Percentiles rank a stretch among this genome's conserved stretches.
Conservation (phyloP, 2,888 invertebrate genomes). For the Nudaria mundana region DNA sequence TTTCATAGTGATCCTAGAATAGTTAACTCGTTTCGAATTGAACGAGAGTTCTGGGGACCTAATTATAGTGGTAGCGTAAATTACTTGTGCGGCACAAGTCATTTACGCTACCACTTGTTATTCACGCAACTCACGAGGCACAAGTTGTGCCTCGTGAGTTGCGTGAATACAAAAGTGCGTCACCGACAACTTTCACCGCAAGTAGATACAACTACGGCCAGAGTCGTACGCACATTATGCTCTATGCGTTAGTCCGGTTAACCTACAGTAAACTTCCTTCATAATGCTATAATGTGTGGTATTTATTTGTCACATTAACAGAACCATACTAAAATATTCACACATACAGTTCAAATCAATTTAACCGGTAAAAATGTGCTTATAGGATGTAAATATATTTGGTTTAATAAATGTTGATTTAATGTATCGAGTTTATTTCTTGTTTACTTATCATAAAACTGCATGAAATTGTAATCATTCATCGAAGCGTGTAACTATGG, state of each 20-base stretch:
- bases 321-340: slow-evolving; percentile 5
- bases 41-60: slow-evolving; percentile 45
- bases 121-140: too few relatives aligned
- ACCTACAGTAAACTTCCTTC: slow-evolving; percentile 22
- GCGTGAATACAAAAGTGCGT: slow-evolving; percentile 72
- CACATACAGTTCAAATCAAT: neutral
- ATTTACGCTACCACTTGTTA: too few relatives aligned
- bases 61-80: slow-evolving; percentile 55
- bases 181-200: slow-evolving; percentile 74
- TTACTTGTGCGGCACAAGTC: too few relatives aligned
- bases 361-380: too few relatives aligned
- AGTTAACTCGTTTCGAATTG: slow-evolving; percentile 39
- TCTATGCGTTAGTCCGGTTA: slow-evolving; percentile 34
- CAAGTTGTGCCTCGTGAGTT: slow-evolving; percentile 51
- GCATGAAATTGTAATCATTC: too few relatives aligned
- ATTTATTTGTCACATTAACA: slow-evolving; percentile 13
- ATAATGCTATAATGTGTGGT: too few relatives aligned
- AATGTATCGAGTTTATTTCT: too few relatives aligned
- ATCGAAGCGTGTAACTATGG: too few relatives aligned
- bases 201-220: slow-evolving; percentile 25
- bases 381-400: too few relatives aligned
- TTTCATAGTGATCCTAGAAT: slow-evolving; percentile 39
- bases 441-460: too few relatives aligned
- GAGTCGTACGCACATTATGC: slow-evolving; percentile 38
- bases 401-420: too few relatives aligned